Conservation (phyloP, 2,888 invertebrate species). For the Smittia aterrima region DNA sequence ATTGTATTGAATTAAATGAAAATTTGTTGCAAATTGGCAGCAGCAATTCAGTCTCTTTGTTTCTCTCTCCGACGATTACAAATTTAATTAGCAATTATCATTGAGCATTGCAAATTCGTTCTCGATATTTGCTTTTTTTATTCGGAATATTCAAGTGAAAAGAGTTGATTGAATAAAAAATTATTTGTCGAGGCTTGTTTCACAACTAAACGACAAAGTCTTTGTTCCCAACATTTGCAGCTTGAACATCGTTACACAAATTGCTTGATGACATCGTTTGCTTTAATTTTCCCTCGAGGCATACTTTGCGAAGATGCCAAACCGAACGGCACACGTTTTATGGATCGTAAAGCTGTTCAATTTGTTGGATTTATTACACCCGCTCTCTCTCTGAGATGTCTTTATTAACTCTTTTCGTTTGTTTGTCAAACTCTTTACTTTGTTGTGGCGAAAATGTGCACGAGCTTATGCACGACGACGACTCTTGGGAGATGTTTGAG, state of each 20-base stretch:
- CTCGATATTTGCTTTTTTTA: too few relatives aligned
- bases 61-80: neutral
- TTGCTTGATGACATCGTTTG: neutral
- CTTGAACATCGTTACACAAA: too few relatives aligned
- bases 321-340: constrained; percentile 18
- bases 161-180: too few relatives aligned
- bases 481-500: neutral
- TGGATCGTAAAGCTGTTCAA: neutral
- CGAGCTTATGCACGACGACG: neutral
- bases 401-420: constrained; percentile 31
- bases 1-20: neutral
- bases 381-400: neutral
- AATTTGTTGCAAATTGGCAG: neutral
- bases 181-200: too few relatives aligned
- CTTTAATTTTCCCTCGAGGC: constrained; percentile 16
- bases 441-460: constrained; percentile 1
- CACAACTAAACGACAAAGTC: too few relatives aligned
- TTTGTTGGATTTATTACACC: constrained; percentile 17
- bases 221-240: too few relatives aligned
- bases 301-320: neutral
- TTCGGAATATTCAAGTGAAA: too few relatives aligned
- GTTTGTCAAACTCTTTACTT: neutral
- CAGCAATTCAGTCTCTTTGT: neutral
- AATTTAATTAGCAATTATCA: neutral
- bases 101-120: too few relatives aligned